Conservation (phyloP, 2,888 invertebrate genomes). For the Polydrusus cervinus region DNA sequence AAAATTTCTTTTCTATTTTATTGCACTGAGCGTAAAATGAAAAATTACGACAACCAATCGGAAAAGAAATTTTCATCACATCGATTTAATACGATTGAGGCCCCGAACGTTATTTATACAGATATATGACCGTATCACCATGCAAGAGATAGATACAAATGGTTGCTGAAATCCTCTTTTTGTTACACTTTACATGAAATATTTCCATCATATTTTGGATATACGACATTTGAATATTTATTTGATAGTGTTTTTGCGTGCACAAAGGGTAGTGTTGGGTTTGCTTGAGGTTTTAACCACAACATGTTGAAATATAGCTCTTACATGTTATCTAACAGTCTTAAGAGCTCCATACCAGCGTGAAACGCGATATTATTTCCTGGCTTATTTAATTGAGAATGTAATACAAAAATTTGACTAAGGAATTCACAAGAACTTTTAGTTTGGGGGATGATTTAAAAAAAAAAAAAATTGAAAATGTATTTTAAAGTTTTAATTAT, state of each 20-base stretch:
- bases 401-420: too few species aligned
- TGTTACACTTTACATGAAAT: slow-evolving; percentile 48
- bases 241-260: slow-evolving; percentile 24
- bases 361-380: too few species aligned
- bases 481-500: too few species aligned
- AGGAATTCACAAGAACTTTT: too few species aligned
- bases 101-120: slow-evolving; percentile 45
- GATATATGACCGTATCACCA: slow-evolving; percentile 51
- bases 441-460: too few species aligned
- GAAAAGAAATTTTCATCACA: slow-evolving; percentile 41
- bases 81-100: slow-evolving; percentile 51
- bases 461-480: too few species aligned
- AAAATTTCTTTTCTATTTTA: slow-evolving; percentile 17
- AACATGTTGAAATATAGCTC: neutral
- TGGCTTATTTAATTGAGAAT: too few species aligned
- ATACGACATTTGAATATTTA: slow-evolving; percentile 30
- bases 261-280: slow-evolving; percentile 3
- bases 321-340: too few species aligned
- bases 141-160: slow-evolving; percentile 52
- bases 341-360: too few species aligned
- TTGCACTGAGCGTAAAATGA: slow-evolving; percentile 25
- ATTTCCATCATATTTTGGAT: slow-evolving; percentile 40
- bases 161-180: slow-evolving; percentile 40
- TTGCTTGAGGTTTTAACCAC: neutral
- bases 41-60: slow-evolving; percentile 47